phyloP scores from a whole-genome alignment of 2,113 vertebrate genomes.

The Oryctolagus cuniculus region mOryCun1.1 NC_091442.1:40716001-40716500 shows the following conservation, averaged over 20 bases:
- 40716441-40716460: slow-evolving; percentile 5
- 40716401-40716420: background rate
- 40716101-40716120: background rate
- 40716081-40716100: background rate
- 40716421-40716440: slow-evolving; percentile 17
- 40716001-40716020: background rate
- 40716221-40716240: background rate
- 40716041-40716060: background rate
- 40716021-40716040: background rate
- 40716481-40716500: background rate
- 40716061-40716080: background rate
- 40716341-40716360: background rate
- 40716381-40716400: background rate
- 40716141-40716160: background rate
- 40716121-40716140: background rate
- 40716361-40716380: background rate
- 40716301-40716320: background rate
- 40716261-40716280: background rate
- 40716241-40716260: background rate
- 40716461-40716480: background rate
- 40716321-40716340: background rate
- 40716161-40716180: background rate
- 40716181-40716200: background rate
- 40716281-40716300: background rate
- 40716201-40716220: background rate